phyloP scores from a whole-genome alignment of 2,888 invertebrate genomes.

The Physocephala rufipes region DNA sequence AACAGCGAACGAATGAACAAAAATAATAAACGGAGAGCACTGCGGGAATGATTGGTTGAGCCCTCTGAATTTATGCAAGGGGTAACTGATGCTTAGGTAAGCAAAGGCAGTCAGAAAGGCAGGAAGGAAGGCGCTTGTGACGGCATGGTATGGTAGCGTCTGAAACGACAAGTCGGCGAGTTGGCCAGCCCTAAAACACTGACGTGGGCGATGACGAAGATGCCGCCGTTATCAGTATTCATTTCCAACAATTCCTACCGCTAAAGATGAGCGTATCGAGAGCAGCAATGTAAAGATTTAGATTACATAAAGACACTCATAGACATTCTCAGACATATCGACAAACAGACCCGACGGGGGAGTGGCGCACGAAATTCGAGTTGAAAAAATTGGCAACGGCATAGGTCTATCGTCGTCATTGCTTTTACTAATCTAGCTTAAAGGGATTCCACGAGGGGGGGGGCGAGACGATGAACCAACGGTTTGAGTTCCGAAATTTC shows the following conservation, averaged over 20 bases:
- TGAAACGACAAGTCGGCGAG: too few species aligned
- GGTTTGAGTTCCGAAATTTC: slow-evolving; percentile 22
- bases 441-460: slow-evolving; percentile 2
- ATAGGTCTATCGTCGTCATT: slow-evolving; percentile 3
- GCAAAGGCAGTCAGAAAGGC: neutral
- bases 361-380: neutral
- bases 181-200: neutral
- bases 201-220: neutral
- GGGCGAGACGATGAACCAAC: too few species aligned
- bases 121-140: neutral
- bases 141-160: neutral
- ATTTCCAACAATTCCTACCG: slow-evolving; percentile 16
- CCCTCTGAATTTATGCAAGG: neutral
- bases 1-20: neutral
- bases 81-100: slow-evolving; percentile 8
- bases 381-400: slow-evolving; percentile 22
- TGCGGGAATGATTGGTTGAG: neutral
- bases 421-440: slow-evolving; percentile 10
- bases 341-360: neutral
- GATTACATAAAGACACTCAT: slow-evolving; percentile 9
- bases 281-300: slow-evolving; percentile 16
- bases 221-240: slow-evolving; percentile 24
- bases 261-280: neutral
- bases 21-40: neutral
- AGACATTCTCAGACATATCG: neutral